Conservation (phyloP, 2,797 vertebrate genomes). For the Triplophysa bombifrons region DNA sequence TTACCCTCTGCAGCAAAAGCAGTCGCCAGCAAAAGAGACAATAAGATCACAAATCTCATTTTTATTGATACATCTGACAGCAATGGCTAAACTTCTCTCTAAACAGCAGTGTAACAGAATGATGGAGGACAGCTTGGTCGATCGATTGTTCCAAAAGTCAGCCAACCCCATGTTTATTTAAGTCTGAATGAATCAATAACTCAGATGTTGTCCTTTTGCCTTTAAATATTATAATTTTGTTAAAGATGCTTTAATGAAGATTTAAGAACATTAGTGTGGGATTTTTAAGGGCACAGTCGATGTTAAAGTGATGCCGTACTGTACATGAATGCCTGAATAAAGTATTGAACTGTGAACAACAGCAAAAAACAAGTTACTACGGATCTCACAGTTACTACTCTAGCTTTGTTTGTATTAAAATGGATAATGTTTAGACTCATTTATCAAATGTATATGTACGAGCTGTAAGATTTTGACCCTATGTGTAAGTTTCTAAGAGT, state of each 20-base stretch:
- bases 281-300: background rate
- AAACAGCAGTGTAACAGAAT: background rate
- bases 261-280: background rate
- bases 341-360: background rate
- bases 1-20: conserved; percentile 41
- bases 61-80: conserved; percentile 9
- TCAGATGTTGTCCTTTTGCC: conserved; percentile 1
- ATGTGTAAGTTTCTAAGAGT: too few species aligned
- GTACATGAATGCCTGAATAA: background rate
- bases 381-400: background rate
- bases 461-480: too few species aligned
- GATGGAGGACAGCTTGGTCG: background rate
- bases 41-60: conserved; percentile 25
- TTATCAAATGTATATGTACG: background rate
- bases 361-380: too few species aligned
- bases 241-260: background rate
- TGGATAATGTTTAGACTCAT: background rate
- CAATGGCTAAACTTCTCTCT: background rate
- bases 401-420: background rate
- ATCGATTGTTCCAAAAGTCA: conserved; percentile 45
- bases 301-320: background rate
- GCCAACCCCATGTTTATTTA: conserved; percentile 22
- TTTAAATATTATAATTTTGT: background rate
- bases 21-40: conserved; percentile 7
- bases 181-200: conserved; percentile 23